A percentile compares a stretch with the other conserved stretches of the same genome.
Conservation (phyloP, 2,113 vertebrate species). For the Ophiodon elongatus region DNA sequence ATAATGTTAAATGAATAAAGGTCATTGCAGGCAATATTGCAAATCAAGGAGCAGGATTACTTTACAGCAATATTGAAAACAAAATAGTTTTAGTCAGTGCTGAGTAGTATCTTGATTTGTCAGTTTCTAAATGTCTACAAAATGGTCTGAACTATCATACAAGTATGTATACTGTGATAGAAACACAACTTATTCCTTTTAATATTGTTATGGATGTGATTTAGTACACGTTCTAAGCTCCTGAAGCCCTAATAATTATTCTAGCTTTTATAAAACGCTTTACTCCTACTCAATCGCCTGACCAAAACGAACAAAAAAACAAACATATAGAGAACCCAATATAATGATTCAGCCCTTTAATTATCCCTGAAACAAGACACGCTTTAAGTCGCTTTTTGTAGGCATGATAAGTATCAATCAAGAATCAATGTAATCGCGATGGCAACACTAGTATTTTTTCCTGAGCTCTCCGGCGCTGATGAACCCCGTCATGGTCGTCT, state of each 20-base stretch:
- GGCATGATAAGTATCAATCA: neutral
- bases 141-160: neutral
- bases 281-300: neutral
- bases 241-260: neutral
- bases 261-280: neutral
- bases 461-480: constrained; percentile 10
- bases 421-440: constrained; percentile 3
- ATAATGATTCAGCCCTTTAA: neutral
- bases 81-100: neutral
- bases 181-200: neutral
- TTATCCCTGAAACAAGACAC: neutral
- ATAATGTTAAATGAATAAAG: neutral
- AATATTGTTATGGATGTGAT: neutral
- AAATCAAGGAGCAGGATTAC: neutral
- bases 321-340: neutral
- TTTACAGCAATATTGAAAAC: neutral
- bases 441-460: constrained; percentile 3
- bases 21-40: neutral
- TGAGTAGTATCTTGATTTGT: neutral
- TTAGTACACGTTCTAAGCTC: neutral
- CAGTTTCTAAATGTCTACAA: neutral
- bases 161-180: neutral
- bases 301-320: neutral
- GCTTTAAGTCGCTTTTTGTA: constrained; percentile 13
- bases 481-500: constrained; percentile 28